Evolutionary conservation across 2,113 vertebrate species (phyloP), one percentile per base, ranked within the genome.

Genomic region (Oenanthe oenanthe): DNA sequence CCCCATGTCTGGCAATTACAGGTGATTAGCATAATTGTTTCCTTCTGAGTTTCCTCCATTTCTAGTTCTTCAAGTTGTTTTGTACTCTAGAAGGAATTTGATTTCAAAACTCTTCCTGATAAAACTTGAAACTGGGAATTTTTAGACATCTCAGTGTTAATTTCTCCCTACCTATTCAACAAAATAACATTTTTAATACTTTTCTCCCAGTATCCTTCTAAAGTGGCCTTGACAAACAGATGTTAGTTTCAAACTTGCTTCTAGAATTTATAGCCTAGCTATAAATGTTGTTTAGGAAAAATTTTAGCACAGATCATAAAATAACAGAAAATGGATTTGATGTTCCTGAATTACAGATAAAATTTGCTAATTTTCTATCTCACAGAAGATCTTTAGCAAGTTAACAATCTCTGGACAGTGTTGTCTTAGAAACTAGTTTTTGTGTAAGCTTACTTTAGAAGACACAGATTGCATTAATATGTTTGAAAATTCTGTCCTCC

Each of bases 281-380:
- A 56, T 93, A 53, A 97, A 95, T 84, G 36, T 85, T 18, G 43
- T 67, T 67, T 85, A 65, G 28, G 29, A 62, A 48, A 83, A 91
- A 91, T 88, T 92, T 94, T 73, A 96, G 15, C n/a, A 63, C 50
- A 61, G 21, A 63, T 13, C n/a, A 40, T 85, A 58, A 84, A 50
- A 13, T 70, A 22, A 32, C 3, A 32, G 40, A 91, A 83, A 26
- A 3, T 10, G 61, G 10, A 4, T 53, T 57, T 88, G 10, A 6
- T 53, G 9, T 61, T 91, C 25, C 65, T 70, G 42, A 79, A 38
- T n/a, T 54, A 9, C 4, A 80, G 12, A 13, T 83, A 51, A 58
- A 76, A 17, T 17, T 17, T 45, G 21, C 21, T 15, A 28, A 28
- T 68, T 68, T 67, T 51, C 32, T 68, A 7, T 57, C 13, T 90